phyloP scores from a whole-genome alignment of 2,113 vertebrate genomes.

The Engystomops pustulosus region DNA sequence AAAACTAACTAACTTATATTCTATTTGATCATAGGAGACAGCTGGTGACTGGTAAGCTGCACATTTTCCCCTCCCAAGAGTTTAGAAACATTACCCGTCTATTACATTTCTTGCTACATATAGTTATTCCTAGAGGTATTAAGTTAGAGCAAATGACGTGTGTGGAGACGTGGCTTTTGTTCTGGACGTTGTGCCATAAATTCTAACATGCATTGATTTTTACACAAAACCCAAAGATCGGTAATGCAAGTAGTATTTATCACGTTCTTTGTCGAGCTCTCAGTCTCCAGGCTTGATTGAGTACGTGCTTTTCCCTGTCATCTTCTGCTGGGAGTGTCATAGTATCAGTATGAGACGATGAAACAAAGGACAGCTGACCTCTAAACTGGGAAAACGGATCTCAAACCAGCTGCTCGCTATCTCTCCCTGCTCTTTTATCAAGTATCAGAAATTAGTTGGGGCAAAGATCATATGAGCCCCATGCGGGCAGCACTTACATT shows the following conservation, averaged over 20 bases:
- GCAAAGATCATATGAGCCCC: conserved; percentile 29
- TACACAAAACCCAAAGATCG: conserved; percentile 47
- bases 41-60: conserved; percentile 53
- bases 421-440: conserved; percentile 20
- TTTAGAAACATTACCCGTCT: conserved; percentile 54
- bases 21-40: conserved; percentile 46
- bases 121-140: conserved; percentile 57
- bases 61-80: conserved; percentile 20
- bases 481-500: background rate
- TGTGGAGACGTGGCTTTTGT: conserved; percentile 31
- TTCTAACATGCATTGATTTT: conserved; percentile 41
- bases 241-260: conserved; percentile 50
- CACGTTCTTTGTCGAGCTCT: conserved; percentile 32
- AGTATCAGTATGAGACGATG: conserved; percentile 41
- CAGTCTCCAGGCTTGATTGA: conserved; percentile 43
- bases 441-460: conserved; percentile 28
- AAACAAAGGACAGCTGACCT: conserved; percentile 49
- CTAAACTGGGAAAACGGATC: conserved; percentile 51
- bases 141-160: conserved; percentile 49
- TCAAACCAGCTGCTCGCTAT: conserved; percentile 36
- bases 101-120: conserved; percentile 56
- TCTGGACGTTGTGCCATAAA: conserved; percentile 44
- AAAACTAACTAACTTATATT: conserved; percentile 54
- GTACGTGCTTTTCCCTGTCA: conserved; percentile 22
- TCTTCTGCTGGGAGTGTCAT: conserved; percentile 41